phyloP scores from a whole-genome alignment of 2,888 invertebrate species.

The Lepidochrysops patricia region DNA sequence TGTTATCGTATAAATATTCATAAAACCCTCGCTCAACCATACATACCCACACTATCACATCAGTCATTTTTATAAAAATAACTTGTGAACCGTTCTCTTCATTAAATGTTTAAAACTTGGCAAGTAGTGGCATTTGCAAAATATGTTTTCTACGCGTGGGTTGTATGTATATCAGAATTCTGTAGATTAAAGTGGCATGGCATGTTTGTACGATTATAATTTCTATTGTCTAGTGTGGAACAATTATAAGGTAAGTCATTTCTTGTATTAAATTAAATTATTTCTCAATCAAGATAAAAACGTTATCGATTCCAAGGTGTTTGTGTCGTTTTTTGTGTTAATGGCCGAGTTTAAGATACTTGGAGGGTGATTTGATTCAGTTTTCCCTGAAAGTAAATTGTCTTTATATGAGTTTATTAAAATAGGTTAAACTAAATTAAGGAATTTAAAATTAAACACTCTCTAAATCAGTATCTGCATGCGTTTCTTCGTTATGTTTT shows the following conservation, averaged over 20 bases:
- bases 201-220: conserved; percentile 22
- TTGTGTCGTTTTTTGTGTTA: conserved; percentile 38
- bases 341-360: conserved; percentile 47
- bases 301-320: conserved; percentile 68
- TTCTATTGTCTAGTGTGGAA: conserved; percentile 30
- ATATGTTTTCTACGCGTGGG: background rate
- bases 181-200: background rate
- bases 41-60: background rate
- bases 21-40: background rate
- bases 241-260: conserved; percentile 58
- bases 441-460: conserved; percentile 34
- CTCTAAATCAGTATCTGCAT: conserved; percentile 57
- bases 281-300: conserved; percentile 27
- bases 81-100: background rate
- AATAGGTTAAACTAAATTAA: conserved; percentile 24
- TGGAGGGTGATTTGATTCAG: conserved; percentile 59
- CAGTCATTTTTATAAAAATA: background rate
- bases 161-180: background rate
- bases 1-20: background rate
- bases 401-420: conserved; percentile 20
- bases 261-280: conserved; percentile 23
- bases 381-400: conserved; percentile 16
- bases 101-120: background rate
- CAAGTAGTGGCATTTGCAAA: background rate
- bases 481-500: conserved; percentile 53